Evolutionary conservation across 2,797 vertebrate species (phyloP).

Genomic region (Anguilla pacifica): DNA sequence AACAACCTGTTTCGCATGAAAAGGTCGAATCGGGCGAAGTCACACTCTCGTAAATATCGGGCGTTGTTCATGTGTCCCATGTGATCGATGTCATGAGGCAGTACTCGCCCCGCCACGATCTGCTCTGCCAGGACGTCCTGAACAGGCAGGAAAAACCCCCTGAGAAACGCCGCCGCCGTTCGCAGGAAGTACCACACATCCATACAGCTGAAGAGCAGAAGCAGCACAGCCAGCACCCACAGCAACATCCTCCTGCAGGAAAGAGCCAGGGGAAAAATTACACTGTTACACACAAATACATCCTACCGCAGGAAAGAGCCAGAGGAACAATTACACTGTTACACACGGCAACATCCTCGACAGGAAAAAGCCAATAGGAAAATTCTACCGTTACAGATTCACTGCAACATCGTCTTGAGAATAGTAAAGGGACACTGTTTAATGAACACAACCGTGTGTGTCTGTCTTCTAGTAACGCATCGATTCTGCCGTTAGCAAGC

Average conservation of each 20-base stretch:
- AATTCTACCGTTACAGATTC: background rate
- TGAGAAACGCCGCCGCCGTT: constrained; percentile 64
- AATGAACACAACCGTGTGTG: no score
- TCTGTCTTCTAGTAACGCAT: no score
- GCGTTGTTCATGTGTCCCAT: constrained; percentile 93
- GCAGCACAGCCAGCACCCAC: constrained; percentile 66
- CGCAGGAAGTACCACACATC: constrained; percentile 84
- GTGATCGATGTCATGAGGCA: constrained; percentile 85
- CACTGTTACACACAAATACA: background rate
- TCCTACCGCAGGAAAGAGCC: background rate
- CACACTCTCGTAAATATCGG: constrained; percentile 88
- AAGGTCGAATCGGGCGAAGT: constrained; percentile 82
- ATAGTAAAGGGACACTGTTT: background rate
- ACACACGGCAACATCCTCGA: constrained; percentile 67
- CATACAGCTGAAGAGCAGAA: constrained; percentile 75
- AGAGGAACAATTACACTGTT: background rate
- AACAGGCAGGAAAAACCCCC: constrained; percentile 73
- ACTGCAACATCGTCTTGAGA: background rate
- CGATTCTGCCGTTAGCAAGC: no score
- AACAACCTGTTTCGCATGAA: constrained; percentile 82
- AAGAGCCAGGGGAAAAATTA: background rate
- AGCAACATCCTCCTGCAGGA: constrained; percentile 55
- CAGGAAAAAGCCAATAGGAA: constrained; percentile 30
- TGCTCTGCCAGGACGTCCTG: constrained; percentile 81
- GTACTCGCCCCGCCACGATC: constrained; percentile 71